A percentile compares a stretch with the other conserved stretches of the same genome.
Evolutionary conservation across 92 coral and sea anemone species (phyloP).

Genomic region (Zoanthus gigantus): DNA sequence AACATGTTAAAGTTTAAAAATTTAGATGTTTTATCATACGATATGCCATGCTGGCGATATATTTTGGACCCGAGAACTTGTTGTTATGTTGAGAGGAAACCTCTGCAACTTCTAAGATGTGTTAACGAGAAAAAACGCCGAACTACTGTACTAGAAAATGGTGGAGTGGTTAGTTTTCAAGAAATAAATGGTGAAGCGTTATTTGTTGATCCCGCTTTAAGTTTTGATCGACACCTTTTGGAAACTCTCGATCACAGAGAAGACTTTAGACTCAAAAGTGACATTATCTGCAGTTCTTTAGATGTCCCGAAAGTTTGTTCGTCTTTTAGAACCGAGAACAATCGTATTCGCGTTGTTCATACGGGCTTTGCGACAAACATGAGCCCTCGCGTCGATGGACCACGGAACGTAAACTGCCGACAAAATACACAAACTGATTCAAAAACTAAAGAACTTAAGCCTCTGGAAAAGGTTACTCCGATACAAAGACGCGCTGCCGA

Average conservation of each 20-base stretch:
- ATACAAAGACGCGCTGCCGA: constrained; percentile 81
- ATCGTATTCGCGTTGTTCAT: constrained; percentile 71
- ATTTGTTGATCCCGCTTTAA: constrained; percentile 87
- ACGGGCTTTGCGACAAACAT: constrained; percentile 38
- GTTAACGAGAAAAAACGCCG: constrained; percentile 57
- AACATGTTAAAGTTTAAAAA: constrained; percentile 79
- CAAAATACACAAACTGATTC: constrained; percentile 30
- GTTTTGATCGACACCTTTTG: constrained; percentile 86
- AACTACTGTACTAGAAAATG: constrained; percentile 75
- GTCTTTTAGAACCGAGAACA: constrained; percentile 65
- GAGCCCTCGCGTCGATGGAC: constrained; percentile 46
- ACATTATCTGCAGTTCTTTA: constrained; percentile 35
- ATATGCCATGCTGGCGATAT: constrained; percentile 95
- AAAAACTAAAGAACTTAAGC: constrained; percentile 67
- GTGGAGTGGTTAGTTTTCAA: constrained; percentile 80
- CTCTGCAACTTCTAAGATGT: constrained; percentile 69
- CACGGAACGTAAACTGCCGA: constrained; percentile 68
- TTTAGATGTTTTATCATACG: constrained; percentile 92
- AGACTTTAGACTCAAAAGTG: constrained; percentile 57
- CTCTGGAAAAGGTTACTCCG: constrained; percentile 83
- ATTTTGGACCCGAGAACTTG: constrained; percentile 87
- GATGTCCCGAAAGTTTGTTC: constrained; percentile 56
- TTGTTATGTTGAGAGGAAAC: constrained; percentile 81
- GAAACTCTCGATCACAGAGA: constrained; percentile 68
- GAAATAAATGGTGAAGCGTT: constrained; percentile 76